Base-by-base conservation (phyloP, 2,113 vertebrate genomes). In the Merops nubicus region DNA sequence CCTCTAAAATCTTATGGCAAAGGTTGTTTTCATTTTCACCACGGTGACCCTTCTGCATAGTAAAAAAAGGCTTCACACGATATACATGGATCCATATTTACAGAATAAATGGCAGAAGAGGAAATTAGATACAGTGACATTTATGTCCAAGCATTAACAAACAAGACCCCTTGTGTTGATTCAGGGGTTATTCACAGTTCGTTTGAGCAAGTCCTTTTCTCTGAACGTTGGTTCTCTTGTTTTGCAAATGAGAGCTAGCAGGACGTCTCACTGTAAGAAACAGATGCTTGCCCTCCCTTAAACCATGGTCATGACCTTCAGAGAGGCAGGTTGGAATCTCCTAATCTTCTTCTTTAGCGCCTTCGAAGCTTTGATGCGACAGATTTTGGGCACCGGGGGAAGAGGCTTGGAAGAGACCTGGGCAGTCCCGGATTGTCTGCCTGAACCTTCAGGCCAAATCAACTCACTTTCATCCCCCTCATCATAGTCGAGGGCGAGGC, bases 251-350 rank as follows among this genome's bases (percentile, higher is more conserved):
- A 93, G 21, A 87, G 29, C 12, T 36, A 69, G 42, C 63, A 59
- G 36, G n/a, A 69, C 15, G 8, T 47, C 43, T 68, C 78, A 60
- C 42, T 82, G 29, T n/a, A 83, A 80, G 60, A 86, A 81, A 89
- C 1, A 73, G 56, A 18, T 34, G n/a, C 29, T 76, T 51, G 8
- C 11, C 86, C 50, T 78, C 59, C 48, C 29, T 97, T 98, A 99
- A 94, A 99, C 99, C 97, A 99, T 98, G 91, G 99, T 99, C 99
- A 99, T 99, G 96, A 99, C 98, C 96, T 99, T 99, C 89, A 99
- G 97, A 8, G 99, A 97, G 2, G 98, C 98, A 5, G 99, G 99
- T 21, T 99, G 99, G 97, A 99, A 99, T 91, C 99, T 98, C 40
- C 99, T 98, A 67, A 99, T 99, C 97, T 99, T 99, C 94, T 99